phyloP scores from a whole-genome alignment of 2,113 vertebrate species.

The Procavia capensis region DNA sequence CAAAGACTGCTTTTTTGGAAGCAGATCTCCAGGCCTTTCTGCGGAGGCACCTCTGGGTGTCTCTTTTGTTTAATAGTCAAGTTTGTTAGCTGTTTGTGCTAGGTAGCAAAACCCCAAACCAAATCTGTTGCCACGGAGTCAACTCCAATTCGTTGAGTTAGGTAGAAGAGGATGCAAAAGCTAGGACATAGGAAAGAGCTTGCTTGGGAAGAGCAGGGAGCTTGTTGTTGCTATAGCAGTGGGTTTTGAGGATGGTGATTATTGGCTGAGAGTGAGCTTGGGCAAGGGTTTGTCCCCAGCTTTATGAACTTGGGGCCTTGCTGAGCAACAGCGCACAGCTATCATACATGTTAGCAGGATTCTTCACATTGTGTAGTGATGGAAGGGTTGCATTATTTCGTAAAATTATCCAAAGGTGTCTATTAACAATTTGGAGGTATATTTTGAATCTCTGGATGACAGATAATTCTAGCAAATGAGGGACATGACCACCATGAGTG shows the following conservation, averaged over 20 bases:
- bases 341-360: neutral
- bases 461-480: neutral
- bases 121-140: no score
- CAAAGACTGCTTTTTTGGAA: neutral
- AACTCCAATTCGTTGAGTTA: neutral
- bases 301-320: neutral
- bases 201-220: neutral
- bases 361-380: neutral
- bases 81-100: neutral
- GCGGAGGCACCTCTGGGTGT: neutral
- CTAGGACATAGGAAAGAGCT: neutral
- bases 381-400: neutral
- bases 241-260: neutral
- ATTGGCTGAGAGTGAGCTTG: neutral
- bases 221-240: rapidly evolving
- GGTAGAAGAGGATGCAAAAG: neutral
- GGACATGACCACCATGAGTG: no score
- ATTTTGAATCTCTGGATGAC: neutral
- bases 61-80: neutral
- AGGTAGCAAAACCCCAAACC: neutral
- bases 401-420: neutral
- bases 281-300: rapidly evolving
- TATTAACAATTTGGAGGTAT: neutral
- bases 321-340: neutral
- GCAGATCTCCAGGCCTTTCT: neutral